Conservation (phyloP, 2,797 vertebrate genomes). For the Liparis tanakae region DNA sequence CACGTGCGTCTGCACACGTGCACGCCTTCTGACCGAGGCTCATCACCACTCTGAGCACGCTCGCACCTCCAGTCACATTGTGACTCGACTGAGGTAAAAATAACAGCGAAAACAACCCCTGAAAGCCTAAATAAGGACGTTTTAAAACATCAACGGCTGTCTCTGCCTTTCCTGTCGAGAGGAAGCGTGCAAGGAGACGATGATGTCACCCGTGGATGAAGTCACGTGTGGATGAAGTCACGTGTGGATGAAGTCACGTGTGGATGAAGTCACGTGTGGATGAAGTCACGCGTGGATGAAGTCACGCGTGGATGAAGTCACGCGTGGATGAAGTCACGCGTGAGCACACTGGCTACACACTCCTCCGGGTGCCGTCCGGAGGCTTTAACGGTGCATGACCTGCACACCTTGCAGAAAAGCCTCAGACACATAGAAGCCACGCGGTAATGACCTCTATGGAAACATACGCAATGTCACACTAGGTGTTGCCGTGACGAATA, state of each 20-base stretch:
- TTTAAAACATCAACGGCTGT: slow-evolving; percentile 11
- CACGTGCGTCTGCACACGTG: slow-evolving; percentile 18
- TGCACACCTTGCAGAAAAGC: slow-evolving; percentile 37
- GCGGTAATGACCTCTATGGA: slow-evolving; percentile 35
- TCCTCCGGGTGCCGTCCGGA: slow-evolving; percentile 43
- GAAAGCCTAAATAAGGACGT: slow-evolving; percentile 2
- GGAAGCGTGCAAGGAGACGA: not conserved
- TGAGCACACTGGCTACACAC: slow-evolving; percentile 23
- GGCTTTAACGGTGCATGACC: slow-evolving; percentile 27
- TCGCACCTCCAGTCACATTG: not conserved
- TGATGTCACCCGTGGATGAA: not conserved
- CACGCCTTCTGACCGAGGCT: not conserved
- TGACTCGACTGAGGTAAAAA: not conserved
- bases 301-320: not conserved
- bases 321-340: not conserved
- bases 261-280: too few relatives aligned
- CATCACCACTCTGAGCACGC: not conserved
- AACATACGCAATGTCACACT: slow-evolving; percentile 36
- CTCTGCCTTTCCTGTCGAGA: slow-evolving; percentile 16
- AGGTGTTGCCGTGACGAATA: not conserved
- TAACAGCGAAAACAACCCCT: not conserved
- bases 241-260: too few relatives aligned
- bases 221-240: not conserved
- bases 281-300: slow-evolving; percentile 7
- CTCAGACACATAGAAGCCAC: slow-evolving; percentile 28